phyloP scores from a whole-genome alignment of 1,140 invertebrate genomes.

The Cherax quadricarinatus region DNA sequence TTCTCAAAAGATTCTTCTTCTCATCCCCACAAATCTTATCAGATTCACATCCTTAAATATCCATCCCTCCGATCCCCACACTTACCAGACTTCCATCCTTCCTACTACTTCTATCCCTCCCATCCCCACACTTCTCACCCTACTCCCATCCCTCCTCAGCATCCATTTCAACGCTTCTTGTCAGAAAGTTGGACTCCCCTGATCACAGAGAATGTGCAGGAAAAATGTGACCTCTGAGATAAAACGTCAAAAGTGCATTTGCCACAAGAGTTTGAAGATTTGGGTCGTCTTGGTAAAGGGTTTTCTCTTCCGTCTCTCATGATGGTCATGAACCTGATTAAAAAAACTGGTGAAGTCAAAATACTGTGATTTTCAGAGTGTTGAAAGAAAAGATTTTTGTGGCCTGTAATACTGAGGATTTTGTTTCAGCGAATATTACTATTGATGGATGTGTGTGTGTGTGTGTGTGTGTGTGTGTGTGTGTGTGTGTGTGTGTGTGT shows the following conservation, averaged over 20 bases:
- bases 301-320: not conserved
- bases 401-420: too few species aligned
- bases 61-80: not conserved
- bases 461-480: constrained; percentile 3
- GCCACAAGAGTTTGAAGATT: too few species aligned
- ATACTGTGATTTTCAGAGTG: too few species aligned
- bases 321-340: too few species aligned
- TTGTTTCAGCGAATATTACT: too few species aligned
- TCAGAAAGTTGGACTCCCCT: not conserved
- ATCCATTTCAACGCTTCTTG: not conserved
- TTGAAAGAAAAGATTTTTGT: too few species aligned
- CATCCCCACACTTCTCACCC: not conserved
- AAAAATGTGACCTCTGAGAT: too few species aligned
- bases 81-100: not conserved
- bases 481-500: constrained; percentile 3
- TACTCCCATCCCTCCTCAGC: not conserved
- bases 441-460: not conserved
- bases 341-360: too few species aligned
- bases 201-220: not conserved
- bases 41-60: not conserved
- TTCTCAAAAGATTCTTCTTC: not conserved
- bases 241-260: too few species aligned
- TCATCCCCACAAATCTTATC: not conserved
- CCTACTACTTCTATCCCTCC: not conserved
- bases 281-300: not conserved